phyloP scores from a whole-genome alignment of 2,888 invertebrate genomes.

The Agapostemon virescens region DNA sequence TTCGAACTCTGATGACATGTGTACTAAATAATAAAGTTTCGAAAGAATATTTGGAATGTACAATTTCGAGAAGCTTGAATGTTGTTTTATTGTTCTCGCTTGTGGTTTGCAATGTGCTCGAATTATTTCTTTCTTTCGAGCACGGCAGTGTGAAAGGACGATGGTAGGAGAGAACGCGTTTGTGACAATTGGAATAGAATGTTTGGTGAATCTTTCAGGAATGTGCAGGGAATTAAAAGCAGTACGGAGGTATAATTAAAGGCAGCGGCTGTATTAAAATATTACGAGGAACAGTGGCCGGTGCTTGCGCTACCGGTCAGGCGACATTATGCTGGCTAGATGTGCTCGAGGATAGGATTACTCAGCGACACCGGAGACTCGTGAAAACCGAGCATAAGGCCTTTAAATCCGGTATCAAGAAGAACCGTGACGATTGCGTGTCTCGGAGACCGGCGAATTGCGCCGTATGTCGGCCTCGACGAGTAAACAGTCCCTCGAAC shows the following conservation, averaged over 20 bases:
- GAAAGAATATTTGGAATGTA: neutral
- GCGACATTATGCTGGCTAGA: constrained; percentile 70
- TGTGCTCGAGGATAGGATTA: constrained; percentile 72
- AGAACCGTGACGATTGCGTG: constrained; percentile 65
- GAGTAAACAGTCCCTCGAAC: constrained; percentile 38
- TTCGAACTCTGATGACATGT: neutral
- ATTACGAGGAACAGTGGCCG: constrained; percentile 62
- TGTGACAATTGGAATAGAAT: neutral
- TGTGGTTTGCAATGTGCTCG: neutral
- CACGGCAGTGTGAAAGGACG: neutral
- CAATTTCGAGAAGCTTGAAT: neutral
- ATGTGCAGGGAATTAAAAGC: neutral
- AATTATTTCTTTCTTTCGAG: neutral
- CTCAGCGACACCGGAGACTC: constrained; percentile 74
- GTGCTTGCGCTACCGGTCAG: constrained; percentile 72
- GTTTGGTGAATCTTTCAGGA: neutral
- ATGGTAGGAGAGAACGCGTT: neutral
- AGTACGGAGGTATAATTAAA: neutral
- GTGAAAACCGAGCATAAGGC: constrained; percentile 73
- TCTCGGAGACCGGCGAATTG: constrained; percentile 49
- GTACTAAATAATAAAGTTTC: too few species aligned
- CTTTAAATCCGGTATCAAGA: constrained; percentile 66
- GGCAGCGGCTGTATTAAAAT: constrained; percentile 49
- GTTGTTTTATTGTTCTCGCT: neutral
- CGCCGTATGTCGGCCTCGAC: constrained; percentile 3